Evolutionary conservation across 2,797 vertebrate genomes (phyloP).

Genomic region (Prionace glauca): DNA sequence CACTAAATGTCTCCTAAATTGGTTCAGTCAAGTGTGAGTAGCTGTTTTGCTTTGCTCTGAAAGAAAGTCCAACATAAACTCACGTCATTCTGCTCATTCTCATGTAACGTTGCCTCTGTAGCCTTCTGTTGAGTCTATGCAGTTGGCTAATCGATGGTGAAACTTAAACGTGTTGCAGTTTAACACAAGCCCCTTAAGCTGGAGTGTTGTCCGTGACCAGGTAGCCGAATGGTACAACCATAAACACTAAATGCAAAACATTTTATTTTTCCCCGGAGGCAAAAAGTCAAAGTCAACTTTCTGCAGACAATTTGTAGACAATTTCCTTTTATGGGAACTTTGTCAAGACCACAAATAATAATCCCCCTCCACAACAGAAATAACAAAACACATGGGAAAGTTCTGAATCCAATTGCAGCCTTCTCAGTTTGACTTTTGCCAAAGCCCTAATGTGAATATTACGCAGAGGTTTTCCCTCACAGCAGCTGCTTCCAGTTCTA

Average conservation of each 20-base stretch:
- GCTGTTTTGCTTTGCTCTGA: not conserved
- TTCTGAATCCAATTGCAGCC: no score
- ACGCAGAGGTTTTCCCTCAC: not conserved
- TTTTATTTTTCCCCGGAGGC: no score
- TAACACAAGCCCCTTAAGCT: not conserved
- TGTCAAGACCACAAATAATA: not conserved
- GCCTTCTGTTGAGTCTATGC: not conserved
- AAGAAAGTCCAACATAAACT: not conserved
- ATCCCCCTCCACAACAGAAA: not conserved
- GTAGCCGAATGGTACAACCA: no score
- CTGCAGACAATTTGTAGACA: not conserved
- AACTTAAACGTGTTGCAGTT: not conserved
- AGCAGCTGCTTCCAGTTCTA: not conserved
- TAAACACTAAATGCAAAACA: not conserved
- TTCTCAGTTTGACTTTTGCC: not conserved
- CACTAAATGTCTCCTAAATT: not conserved
- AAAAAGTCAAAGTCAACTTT: not conserved
- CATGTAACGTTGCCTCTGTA: no score
- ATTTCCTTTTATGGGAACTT: constrained; percentile 9
- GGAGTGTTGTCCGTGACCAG: not conserved
- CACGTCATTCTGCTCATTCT: not conserved
- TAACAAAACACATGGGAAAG: not conserved
- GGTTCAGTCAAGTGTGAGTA: not conserved
- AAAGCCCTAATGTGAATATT: not conserved
- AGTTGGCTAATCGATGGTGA: not conserved